These are phyloP conservation scores for Trachelus tabidus DNA, from an alignment of 2,888 invertebrate genomes.

Conservation along the genomic window DNA sequence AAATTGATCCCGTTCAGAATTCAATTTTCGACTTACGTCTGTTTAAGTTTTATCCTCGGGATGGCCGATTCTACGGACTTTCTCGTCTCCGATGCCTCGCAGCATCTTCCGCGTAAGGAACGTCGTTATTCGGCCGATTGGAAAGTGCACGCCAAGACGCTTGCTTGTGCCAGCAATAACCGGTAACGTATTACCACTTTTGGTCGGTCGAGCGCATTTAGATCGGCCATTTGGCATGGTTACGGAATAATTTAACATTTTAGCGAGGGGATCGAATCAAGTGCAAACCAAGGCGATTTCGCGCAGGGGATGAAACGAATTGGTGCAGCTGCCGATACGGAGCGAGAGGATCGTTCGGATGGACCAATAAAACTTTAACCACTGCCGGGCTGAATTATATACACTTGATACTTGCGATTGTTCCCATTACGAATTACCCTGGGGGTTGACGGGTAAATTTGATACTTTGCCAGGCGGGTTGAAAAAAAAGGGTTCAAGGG, in stretches of 20 bases:
- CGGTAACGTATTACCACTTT: slow-evolving; percentile 59
- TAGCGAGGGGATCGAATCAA: slow-evolving; percentile 44
- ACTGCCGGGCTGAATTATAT: slow-evolving; percentile 40
- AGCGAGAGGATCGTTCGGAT: not conserved
- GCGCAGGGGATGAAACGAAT: not conserved
- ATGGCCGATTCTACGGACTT: not conserved
- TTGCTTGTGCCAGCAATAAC: slow-evolving; percentile 52
- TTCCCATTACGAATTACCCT: slow-evolving; percentile 39
- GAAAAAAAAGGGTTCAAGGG: not conserved
- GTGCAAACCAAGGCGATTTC: slow-evolving; percentile 36
- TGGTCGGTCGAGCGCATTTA: slow-evolving; percentile 59
- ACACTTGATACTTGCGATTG: not conserved
- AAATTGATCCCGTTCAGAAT: not conserved
- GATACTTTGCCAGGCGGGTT: not conserved
- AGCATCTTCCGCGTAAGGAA: not conserved
- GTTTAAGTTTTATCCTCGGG: not conserved
- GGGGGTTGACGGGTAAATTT: not conserved
- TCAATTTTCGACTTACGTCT: not conserved
- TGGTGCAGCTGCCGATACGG: not conserved
- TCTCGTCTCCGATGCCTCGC: not conserved
- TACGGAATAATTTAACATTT: slow-evolving; percentile 57
- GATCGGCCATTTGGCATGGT: slow-evolving; percentile 59
- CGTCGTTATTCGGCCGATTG: not conserved
- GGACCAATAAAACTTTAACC: slow-evolving; percentile 34
- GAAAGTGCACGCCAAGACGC: slow-evolving; percentile 46